Conservation (phyloP, 2,888 invertebrate species). For the Spodoptera picta region DNA sequence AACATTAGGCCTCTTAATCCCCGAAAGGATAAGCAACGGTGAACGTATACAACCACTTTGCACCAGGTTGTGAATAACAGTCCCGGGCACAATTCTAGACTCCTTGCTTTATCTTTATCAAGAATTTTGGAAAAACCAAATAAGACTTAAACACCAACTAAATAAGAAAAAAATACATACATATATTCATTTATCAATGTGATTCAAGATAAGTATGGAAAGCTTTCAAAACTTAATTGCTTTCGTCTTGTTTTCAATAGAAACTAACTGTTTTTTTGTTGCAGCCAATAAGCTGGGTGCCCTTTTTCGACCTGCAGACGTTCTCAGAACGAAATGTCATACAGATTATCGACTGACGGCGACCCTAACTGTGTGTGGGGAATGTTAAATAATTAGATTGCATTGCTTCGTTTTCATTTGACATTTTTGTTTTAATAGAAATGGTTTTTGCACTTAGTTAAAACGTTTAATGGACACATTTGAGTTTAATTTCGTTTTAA, state of each 20-base stretch:
- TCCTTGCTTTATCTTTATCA: no score
- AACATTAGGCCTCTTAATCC: no score
- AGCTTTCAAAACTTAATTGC: slow-evolving; percentile 61
- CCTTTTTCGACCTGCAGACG: slow-evolving; percentile 79
- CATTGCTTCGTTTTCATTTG: slow-evolving; percentile 41
- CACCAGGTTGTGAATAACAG: no score
- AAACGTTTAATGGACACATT: background rate
- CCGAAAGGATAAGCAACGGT: no score
- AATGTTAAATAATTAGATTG: slow-evolving; percentile 67
- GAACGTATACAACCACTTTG: no score
- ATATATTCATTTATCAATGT: slow-evolving; percentile 23
- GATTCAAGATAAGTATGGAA: slow-evolving; percentile 48
- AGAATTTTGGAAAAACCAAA: no score
- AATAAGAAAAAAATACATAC: background rate
- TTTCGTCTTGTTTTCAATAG: slow-evolving; percentile 63
- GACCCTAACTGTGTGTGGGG: slow-evolving; percentile 68
- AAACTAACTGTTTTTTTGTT: slow-evolving; percentile 65
- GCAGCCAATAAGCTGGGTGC: slow-evolving; percentile 68
- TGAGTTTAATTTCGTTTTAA: background rate
- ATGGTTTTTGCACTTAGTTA: background rate
- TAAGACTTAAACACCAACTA: no score
- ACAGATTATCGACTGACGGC: slow-evolving; percentile 74
- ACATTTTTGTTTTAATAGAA: slow-evolving; percentile 5
- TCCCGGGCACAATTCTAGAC: no score
- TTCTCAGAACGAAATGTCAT: slow-evolving; percentile 75